These are phyloP conservation scores for Apostichopus japonicus DNA, from an alignment of 35 echinoderm and acorn worm species.

Conservation along the genomic window DNA sequence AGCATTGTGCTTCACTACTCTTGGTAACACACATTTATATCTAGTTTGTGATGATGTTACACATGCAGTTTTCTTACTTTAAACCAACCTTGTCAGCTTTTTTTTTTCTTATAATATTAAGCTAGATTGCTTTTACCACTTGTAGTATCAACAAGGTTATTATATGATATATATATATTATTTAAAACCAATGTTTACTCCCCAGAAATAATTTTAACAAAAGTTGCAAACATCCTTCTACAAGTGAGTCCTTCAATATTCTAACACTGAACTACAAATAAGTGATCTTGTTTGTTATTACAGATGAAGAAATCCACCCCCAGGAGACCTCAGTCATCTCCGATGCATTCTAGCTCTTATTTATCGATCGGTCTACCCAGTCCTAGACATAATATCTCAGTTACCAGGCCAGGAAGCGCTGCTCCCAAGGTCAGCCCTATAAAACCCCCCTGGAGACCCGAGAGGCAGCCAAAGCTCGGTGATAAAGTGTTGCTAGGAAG, in stretches of 20 bases:
- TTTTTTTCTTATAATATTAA: no score
- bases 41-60: no score
- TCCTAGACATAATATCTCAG: conserved; percentile 51
- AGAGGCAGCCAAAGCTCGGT: conserved; percentile 71
- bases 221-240: not conserved
- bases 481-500: conserved; percentile 87
- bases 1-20: no score
- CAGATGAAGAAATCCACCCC: conserved; percentile 73
- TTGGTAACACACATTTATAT: no score
- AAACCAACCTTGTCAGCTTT: no score
- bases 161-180: no score
- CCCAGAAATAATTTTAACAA: no score
- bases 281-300: not conserved
- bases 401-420: conserved; percentile 26
- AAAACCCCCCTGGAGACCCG: conserved; percentile 35
- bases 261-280: no score
- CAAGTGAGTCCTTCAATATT: not conserved
- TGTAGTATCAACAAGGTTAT: no score
- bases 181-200: no score
- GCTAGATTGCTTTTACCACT: no score
- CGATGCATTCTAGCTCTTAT: conserved; percentile 74
- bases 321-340: conserved; percentile 84
- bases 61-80: no score
- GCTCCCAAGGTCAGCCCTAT: conserved; percentile 24
- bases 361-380: conserved; percentile 74